Evolutionary conservation across 1,140 invertebrate genomes (phyloP).

Genomic region (Dolichoris vasculosae): DNA sequence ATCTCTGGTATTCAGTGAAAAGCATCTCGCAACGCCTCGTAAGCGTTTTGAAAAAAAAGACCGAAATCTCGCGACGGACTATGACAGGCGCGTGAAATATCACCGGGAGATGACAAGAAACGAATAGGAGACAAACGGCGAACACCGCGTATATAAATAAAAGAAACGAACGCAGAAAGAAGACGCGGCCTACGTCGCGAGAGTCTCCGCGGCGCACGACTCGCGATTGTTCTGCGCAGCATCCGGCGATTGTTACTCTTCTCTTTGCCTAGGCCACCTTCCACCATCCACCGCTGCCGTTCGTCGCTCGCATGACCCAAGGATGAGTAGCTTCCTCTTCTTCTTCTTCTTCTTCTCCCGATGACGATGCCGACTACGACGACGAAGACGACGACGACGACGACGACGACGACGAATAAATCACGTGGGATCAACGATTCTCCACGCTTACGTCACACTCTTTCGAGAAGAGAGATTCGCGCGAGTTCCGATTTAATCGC

Average conservation of each 20-base stretch:
- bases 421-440: conserved; percentile 53
- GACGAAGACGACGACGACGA: neutral
- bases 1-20: neutral
- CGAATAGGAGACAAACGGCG: conserved; percentile 24
- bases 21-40: neutral
- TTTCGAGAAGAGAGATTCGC: conserved; percentile 1
- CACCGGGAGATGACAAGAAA: conserved; percentile 40
- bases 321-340: conserved; percentile 9
- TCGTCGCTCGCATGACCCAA: neutral
- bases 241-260: conserved; percentile 51
- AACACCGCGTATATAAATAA: conserved; percentile 8
- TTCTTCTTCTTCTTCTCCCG: neutral
- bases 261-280: conserved; percentile 9
- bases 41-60: neutral
- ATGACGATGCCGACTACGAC: neutral
- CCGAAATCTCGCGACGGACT: neutral
- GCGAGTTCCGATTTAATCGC: conserved; percentile 48
- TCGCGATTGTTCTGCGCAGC: conserved; percentile 46
- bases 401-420: conserved; percentile 45
- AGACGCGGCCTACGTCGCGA: conserved; percentile 34
- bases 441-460: conserved; percentile 40
- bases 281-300: too few species aligned
- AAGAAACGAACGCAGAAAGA: conserved; percentile 32
- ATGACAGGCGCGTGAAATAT: conserved; percentile 38
- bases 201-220: conserved; percentile 14